phyloP scores from a whole-genome alignment of 2,797 vertebrate genomes.

The Semaprochilodus insignis region DNA sequence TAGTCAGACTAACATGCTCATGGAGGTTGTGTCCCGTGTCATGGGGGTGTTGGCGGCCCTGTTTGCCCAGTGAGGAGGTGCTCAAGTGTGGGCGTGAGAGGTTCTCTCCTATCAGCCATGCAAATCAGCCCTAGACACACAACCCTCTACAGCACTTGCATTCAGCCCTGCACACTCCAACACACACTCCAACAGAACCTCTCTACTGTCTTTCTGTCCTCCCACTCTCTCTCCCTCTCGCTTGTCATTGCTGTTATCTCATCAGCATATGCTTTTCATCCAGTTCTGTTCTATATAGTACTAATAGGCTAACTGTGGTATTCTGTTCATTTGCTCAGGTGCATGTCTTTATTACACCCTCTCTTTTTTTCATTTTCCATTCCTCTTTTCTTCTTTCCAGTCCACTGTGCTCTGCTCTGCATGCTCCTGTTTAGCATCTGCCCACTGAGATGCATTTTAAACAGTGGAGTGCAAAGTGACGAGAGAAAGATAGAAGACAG shows the following conservation, averaged over 20 bases:
- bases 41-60: slow-evolving; percentile 2
- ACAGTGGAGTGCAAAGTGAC: slow-evolving; percentile 10
- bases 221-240: slow-evolving; percentile 25
- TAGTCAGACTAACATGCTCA: neutral
- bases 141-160: slow-evolving; percentile 42
- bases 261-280: slow-evolving; percentile 11
- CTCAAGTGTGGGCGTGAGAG: slow-evolving; percentile 40
- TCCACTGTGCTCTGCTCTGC: slow-evolving; percentile 17
- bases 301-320: neutral
- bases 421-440: neutral
- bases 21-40: neutral
- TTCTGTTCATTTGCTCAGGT: slow-evolving; percentile 16
- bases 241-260: slow-evolving; percentile 1
- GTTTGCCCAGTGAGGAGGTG: slow-evolving; percentile 43
- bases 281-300: slow-evolving; percentile 11
- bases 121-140: slow-evolving; percentile 53
- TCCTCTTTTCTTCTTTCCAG: slow-evolving; percentile 15
- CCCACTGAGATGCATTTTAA: slow-evolving; percentile 6
- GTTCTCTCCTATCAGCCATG: slow-evolving; percentile 50
- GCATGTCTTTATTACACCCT: slow-evolving; percentile 11
- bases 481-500: neutral
- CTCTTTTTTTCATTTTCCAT: slow-evolving; percentile 4
- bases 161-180: slow-evolving; percentile 39
- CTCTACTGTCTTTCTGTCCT: slow-evolving; percentile 23
- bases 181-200: slow-evolving; percentile 37